These are phyloP conservation scores for Lophochroa leadbeateri DNA, from an alignment of 2,113 vertebrate genomes.

Conservation along the genomic window DNA sequence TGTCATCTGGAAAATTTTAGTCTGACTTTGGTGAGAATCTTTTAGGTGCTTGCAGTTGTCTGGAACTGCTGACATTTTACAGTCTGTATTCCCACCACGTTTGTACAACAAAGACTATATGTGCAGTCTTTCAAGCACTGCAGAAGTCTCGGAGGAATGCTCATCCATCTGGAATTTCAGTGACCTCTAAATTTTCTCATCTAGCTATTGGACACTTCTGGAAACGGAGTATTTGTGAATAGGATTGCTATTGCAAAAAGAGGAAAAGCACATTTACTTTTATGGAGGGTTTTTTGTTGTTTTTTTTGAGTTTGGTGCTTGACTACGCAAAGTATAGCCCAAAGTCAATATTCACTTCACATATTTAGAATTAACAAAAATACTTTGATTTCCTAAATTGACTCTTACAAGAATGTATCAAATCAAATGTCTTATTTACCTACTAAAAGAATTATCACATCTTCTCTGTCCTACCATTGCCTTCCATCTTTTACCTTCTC, in stretches of 20 bases:
- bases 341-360: background rate
- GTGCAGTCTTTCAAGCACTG: background rate
- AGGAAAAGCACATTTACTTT: background rate
- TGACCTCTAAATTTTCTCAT: background rate
- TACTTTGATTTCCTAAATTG: background rate
- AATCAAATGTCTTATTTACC: background rate
- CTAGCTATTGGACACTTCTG: background rate
- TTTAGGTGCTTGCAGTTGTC: background rate
- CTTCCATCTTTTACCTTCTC: background rate
- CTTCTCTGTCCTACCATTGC: background rate
- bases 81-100: background rate
- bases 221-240: background rate
- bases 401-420: background rate
- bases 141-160: background rate
- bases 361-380: background rate
- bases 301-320: background rate
- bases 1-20: background rate
- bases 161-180: background rate
- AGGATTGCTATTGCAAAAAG: background rate
- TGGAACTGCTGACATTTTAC: background rate
- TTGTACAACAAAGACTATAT: background rate
- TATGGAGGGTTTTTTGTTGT: rapidly evolving
- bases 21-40: background rate
- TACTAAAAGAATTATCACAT: background rate
- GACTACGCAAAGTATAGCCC: background rate